Evolutionary conservation across 2,797 vertebrate genomes (phyloP).

Genomic region (Cephalopachus bancanus): DNA sequence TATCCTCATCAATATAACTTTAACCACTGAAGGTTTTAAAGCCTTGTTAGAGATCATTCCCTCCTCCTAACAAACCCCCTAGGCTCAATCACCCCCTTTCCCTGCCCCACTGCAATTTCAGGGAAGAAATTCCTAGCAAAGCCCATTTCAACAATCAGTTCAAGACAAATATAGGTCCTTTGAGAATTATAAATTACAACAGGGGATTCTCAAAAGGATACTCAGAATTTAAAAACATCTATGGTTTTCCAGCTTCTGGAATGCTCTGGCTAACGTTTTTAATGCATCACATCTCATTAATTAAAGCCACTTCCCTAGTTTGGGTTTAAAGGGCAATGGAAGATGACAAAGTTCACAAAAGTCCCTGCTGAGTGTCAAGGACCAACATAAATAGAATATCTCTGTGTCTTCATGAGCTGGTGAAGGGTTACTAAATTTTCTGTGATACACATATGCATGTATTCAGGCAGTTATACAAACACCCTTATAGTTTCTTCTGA

Average conservation of each 20-base stretch:
- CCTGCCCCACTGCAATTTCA: conserved; percentile 73
- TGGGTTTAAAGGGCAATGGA: conserved; percentile 75
- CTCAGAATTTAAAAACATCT: conserved; percentile 82
- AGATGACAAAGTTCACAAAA: conserved; percentile 82
- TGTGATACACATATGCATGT: neutral
- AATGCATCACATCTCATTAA: conserved; percentile 74
- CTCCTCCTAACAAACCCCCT: conserved; percentile 67
- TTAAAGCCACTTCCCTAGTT: conserved; percentile 78
- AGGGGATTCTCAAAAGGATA: conserved; percentile 87
- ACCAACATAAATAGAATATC: neutral
- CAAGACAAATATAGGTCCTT: conserved; percentile 88
- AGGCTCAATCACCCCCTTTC: conserved; percentile 71
- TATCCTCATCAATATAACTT: conserved; percentile 83
- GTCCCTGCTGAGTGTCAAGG: conserved; percentile 78
- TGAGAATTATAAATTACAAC: conserved; percentile 90
- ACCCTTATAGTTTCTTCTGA: conserved; percentile 29
- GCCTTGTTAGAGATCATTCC: conserved; percentile 85
- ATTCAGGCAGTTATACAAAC: conserved; percentile 52
- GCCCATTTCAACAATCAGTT: conserved; percentile 88
- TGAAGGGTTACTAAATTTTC: conserved; percentile 79
- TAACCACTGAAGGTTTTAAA: conserved; percentile 85
- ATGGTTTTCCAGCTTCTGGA: conserved; percentile 81
- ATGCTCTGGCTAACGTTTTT: conserved; percentile 73
- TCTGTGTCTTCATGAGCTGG: conserved; percentile 50
- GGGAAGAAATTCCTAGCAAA: conserved; percentile 89